These are phyloP conservation scores for Rhogogaster chlorosoma DNA, from an alignment of 2,888 invertebrate genomes.

Conservation along the genomic window DNA sequence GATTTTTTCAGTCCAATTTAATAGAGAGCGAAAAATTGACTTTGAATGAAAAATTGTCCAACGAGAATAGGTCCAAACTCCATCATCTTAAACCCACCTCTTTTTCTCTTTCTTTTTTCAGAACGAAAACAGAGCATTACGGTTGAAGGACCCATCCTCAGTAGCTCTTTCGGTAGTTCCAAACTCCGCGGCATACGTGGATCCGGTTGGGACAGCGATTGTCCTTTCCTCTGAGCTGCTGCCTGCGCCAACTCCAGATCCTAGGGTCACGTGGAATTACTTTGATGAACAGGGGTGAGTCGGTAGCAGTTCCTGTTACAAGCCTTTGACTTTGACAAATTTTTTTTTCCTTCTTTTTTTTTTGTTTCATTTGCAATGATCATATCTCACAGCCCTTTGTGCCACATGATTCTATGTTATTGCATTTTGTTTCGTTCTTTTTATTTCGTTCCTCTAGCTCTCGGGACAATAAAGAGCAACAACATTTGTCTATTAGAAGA, in stretches of 20 bases:
- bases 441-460: neutral
- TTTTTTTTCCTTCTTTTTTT: neutral
- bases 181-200: constrained; percentile 71
- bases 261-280: constrained; percentile 84
- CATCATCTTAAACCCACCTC: neutral
- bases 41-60: neutral
- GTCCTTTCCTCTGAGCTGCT: constrained; percentile 73
- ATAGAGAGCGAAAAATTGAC: neutral
- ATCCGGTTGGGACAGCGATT: constrained; percentile 74
- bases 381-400: constrained; percentile 1
- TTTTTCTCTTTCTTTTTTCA: constrained; percentile 75
- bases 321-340: constrained; percentile 4
- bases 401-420: constrained; percentile 5
- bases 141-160: constrained; percentile 82
- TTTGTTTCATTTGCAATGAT: neutral
- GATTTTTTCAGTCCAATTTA: neutral
- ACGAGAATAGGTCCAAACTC: neutral
- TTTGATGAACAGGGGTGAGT: constrained; percentile 88
- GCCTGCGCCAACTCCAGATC: constrained; percentile 76
- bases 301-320: neutral
- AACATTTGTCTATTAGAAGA: neutral
- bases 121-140: constrained; percentile 92
- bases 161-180: constrained; percentile 77
- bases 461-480: neutral
- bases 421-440: neutral